Evolutionary conservation across 2,888 invertebrate species (phyloP), one percentile per base, ranked within the genome.

Genomic region (Trissonchulus latispiculum): DNA sequence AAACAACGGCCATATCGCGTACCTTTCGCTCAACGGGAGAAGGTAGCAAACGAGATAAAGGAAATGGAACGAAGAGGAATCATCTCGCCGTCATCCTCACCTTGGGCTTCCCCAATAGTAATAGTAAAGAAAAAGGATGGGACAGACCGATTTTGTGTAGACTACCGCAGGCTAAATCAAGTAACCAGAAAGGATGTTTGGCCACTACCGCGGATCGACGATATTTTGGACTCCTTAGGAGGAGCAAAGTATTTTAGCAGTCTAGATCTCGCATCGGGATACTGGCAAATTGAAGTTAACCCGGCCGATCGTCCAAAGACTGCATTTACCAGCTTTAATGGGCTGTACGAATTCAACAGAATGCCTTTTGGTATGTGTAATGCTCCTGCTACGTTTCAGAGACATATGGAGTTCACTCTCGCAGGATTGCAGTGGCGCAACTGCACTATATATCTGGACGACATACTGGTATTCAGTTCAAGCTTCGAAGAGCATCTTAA

Each of bases 81-180:
- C 15, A 64, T 64, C 8, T 8, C 29, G n/a, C 66, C 8, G 66
- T 64, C 66, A 8, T 32, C 66, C 18, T 32, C 32, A 31, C 32
- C 29, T 32, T 64, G 66, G 66, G 66, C 66, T 18, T 64, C 66
- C 8, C 66, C 66, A 29, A 29, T 64, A 8, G 66, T 64, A 8
- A 18, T 64, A 29, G 66, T 64, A 8, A 8, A 8, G n/a, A 64
- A 64, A n/a, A 64, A 64, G 29, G n/a, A 64, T 64, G 66, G 66
- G 29, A 64, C 8, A 64, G 29, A 35, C 32, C 66, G 66, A 64
- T 64, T 64, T 64, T 64, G 66, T n/a, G n/a, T 64, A 32, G 66
- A 64, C 29, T 64, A 64, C 66, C 66, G 66, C 8, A 64, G 33
- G 33, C n/a, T 64, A 8, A 64, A 64, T 64, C 32, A 31, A 18